Percentiles rank a stretch among this genome's conserved stretches.
These are phyloP conservation scores for Ahaetulla prasina DNA, from an alignment of 2,113 vertebrate species.

Conservation along the genomic window DNA sequence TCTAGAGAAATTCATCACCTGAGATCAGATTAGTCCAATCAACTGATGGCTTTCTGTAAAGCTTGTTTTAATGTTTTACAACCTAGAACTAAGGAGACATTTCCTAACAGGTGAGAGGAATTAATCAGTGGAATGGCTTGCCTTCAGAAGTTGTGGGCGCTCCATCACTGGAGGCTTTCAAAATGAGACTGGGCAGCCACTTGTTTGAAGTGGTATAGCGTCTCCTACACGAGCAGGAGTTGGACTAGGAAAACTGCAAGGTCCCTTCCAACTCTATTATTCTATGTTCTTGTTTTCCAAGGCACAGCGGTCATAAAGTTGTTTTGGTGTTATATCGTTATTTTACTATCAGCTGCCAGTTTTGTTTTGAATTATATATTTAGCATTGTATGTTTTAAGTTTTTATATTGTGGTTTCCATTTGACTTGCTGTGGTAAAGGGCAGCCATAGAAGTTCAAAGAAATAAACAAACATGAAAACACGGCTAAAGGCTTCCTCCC, in stretches of 20 bases:
- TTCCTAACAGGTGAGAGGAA: not conserved
- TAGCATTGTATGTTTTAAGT: not conserved
- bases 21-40: not conserved
- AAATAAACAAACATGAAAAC: not conserved
- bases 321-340: not conserved
- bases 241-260: no score
- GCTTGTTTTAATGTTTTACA: not conserved
- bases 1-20: not conserved
- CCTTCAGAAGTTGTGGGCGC: not conserved
- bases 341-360: not conserved
- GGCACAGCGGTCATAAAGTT: not conserved
- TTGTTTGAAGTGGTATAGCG: no score
- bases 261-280: not conserved
- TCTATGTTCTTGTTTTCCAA: not conserved
- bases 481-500: not conserved
- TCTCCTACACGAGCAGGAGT: not conserved
- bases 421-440: not conserved
- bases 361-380: not conserved
- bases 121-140: not conserved
- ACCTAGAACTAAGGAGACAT: not conserved
- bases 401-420: not conserved
- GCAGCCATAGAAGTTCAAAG: not conserved
- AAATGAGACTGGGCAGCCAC: no score
- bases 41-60: not conserved
- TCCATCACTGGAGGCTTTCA: no score